These are phyloP conservation scores for Diorhabda sublineata DNA, from an alignment of 1,140 invertebrate genomes.

Conservation along the genomic window DNA sequence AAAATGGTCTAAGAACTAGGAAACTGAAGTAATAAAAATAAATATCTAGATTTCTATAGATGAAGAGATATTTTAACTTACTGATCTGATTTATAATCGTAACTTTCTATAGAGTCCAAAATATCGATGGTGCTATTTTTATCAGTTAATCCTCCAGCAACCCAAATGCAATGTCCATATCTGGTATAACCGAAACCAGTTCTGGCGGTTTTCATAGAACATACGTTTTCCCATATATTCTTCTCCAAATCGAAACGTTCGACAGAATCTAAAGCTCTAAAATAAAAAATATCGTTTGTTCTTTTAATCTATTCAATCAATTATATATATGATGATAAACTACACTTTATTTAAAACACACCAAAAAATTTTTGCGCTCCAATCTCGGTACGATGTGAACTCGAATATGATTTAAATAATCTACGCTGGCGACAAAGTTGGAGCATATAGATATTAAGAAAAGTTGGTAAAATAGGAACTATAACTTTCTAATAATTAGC, in stretches of 20 bases:
- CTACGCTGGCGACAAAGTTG: too few species aligned
- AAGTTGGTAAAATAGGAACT: too few species aligned
- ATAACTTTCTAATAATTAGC: too few species aligned
- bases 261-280: slow-evolving; percentile 54
- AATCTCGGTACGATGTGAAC: too few species aligned
- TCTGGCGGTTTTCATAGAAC: slow-evolving; percentile 52
- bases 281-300: slow-evolving; percentile 5
- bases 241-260: slow-evolving; percentile 55
- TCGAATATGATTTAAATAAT: too few species aligned
- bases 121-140: slow-evolving; percentile 49
- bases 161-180: slow-evolving; percentile 60
- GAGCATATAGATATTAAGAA: too few species aligned
- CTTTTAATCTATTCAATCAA: neutral
- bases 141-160: slow-evolving; percentile 60
- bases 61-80: slow-evolving; percentile 35
- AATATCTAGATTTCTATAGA: too few species aligned
- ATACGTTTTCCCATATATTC: slow-evolving; percentile 53
- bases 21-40: too few species aligned
- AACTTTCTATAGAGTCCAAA: slow-evolving; percentile 56
- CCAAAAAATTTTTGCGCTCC: neutral
- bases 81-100: slow-evolving; percentile 56
- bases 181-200: slow-evolving; percentile 55
- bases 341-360: too few species aligned
- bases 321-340: slow-evolving; percentile 3
- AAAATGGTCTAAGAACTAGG: too few species aligned